A percentile compares a stretch with the other conserved stretches of the same genome.
These are phyloP conservation scores for Takifugu rubripes DNA, from an alignment of 2,797 vertebrate species.

Conservation along the genomic window DNA sequence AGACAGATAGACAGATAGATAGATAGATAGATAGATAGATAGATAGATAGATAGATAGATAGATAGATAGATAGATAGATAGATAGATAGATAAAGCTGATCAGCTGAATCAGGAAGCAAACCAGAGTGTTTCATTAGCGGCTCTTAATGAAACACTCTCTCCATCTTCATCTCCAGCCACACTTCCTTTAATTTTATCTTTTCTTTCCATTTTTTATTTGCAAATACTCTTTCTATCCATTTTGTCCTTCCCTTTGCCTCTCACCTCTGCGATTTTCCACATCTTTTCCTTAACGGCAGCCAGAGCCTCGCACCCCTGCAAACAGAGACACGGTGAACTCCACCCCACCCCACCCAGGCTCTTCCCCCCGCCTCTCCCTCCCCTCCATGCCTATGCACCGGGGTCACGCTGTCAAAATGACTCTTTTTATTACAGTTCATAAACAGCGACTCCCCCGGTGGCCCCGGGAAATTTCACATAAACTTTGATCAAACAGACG, in stretches of 20 bases:
- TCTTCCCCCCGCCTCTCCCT: slow-evolving; percentile 13
- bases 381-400: slow-evolving; percentile 55
- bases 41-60: no score
- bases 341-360: slow-evolving; percentile 36
- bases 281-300: neutral
- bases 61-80: no score
- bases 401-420: slow-evolving; percentile 92
- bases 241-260: slow-evolving; percentile 6
- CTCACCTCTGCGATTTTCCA: neutral
- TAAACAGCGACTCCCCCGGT: slow-evolving; percentile 92
- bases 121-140: slow-evolving; percentile 69
- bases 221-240: slow-evolving; percentile 6
- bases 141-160: slow-evolving; percentile 43
- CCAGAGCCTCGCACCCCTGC: slow-evolving; percentile 28
- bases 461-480: slow-evolving; percentile 90
- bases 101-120: slow-evolving; percentile 59
- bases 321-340: slow-evolving; percentile 81
- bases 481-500: slow-evolving; percentile 97
- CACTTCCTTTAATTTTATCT: neutral
- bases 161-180: slow-evolving; percentile 1
- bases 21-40: no score
- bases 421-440: slow-evolving; percentile 99
- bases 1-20: no score
- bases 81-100: slow-evolving; percentile 42
- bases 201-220: neutral